Percentiles rank a stretch among this genome's conserved stretches.
phyloP scores from a whole-genome alignment of 2,113 vertebrate species.

The Aldabrachelys gigantea region DNA sequence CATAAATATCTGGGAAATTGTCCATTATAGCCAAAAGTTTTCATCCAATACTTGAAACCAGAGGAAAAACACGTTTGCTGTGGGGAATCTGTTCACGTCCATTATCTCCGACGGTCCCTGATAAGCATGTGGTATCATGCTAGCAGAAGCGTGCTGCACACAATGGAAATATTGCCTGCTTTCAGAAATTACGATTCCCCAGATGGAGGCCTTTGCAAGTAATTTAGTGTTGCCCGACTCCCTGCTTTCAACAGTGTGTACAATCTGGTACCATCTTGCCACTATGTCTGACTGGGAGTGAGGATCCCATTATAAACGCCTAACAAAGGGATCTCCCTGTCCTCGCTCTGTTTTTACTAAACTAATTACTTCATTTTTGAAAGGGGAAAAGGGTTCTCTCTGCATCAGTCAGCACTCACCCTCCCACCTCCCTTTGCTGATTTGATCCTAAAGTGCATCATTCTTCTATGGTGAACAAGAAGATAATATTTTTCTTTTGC shows the following conservation, averaged over 20 bases:
- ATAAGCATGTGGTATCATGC: background rate
- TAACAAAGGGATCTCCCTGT: slow-evolving; percentile 45
- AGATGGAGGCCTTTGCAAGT: background rate
- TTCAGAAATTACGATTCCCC: slow-evolving; percentile 23
- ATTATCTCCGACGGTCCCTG: background rate
- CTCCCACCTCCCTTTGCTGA: background rate
- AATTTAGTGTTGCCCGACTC: background rate
- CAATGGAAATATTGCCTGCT: background rate
- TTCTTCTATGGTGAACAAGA: slow-evolving; percentile 25
- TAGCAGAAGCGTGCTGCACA: background rate
- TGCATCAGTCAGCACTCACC: background rate
- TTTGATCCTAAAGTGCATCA: background rate
- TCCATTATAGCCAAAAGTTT: background rate
- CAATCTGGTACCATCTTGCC: slow-evolving; percentile 26
- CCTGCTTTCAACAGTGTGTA: background rate
- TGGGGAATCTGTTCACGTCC: background rate
- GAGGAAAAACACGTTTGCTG: background rate
- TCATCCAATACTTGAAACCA: background rate
- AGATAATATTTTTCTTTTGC: slow-evolving; percentile 20
- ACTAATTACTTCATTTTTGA: slow-evolving; percentile 52
- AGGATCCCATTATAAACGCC: background rate
- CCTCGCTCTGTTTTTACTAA: slow-evolving; percentile 16
- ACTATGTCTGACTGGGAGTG: slow-evolving; percentile 11
- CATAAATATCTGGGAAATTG: background rate
- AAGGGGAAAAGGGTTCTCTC: slow-evolving; percentile 2